Evolutionary conservation across 2,888 invertebrate genomes (phyloP).

Genomic region (Netelia inedita): DNA sequence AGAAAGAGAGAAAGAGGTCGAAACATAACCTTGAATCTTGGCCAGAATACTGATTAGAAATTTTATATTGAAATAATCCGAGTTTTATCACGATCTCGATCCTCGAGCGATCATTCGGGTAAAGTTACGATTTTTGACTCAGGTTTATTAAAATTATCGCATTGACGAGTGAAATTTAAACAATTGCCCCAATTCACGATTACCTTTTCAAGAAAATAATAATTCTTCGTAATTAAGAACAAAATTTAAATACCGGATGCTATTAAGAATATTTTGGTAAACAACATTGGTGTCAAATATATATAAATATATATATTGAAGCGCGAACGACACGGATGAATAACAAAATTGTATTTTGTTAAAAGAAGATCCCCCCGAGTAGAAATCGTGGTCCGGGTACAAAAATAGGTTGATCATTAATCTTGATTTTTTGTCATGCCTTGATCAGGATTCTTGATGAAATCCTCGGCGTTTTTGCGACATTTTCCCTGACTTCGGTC

Average conservation of each 20-base stretch:
- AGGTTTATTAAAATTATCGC: not conserved
- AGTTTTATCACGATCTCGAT: not conserved
- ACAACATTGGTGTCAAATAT: not conserved
- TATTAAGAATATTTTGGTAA: not conserved
- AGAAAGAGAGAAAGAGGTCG: constrained; percentile 22
- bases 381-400: too few relatives aligned
- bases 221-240: not conserved
- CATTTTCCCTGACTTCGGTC: too few relatives aligned
- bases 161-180: not conserved
- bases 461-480: not conserved
- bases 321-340: not conserved
- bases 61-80: constrained; percentile 9
- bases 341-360: too few relatives aligned
- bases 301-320: not conserved
- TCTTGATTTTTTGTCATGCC: not conserved
- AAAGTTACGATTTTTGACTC: not conserved
- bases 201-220: not conserved
- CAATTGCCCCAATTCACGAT: too few relatives aligned
- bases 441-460: constrained; percentile 1
- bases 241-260: not conserved
- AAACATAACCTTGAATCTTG: constrained; percentile 48
- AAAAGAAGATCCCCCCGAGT: too few relatives aligned
- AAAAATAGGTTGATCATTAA: too few relatives aligned
- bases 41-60: constrained; percentile 24
- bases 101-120: not conserved